Base-by-base conservation (phyloP, 1,140 invertebrate species). In the Listronotus bonariensis region DNA sequence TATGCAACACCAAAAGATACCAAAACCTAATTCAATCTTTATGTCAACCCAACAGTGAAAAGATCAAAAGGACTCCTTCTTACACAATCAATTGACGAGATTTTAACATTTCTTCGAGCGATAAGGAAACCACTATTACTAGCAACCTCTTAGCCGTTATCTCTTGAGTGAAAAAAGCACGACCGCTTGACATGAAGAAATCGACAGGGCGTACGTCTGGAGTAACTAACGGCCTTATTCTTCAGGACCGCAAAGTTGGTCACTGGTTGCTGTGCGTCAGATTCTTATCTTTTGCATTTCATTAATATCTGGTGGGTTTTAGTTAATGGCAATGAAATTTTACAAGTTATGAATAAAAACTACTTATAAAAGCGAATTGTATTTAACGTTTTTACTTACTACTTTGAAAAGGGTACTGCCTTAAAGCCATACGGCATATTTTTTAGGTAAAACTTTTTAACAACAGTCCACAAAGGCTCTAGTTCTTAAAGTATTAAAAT, bases 141-240 rank as follows among this genome's bases (percentile, higher is more conserved):
- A 64, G 60, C 61, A 64, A 64, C 61, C 61, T 64, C 56, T 64
- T 58, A 58, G 55, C 49, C 54, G 63, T 65, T 65, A 65, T 65
- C 63, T 65, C 34, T 34, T 17, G 26, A 52, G 55, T 65, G 63
- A 48, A 65, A 65, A 48, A 64, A 49, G 55, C 46, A 55, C 63
- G 51, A 11, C 26, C 14, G 51, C 42, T 65, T 65, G 63, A 65
- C 63, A 26, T 65, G 63, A 65, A 52, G 63, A 58, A 65, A 46
- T 65, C 63, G 63, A 65, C 63, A 38, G 43, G 53, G 63, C 63
- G 63, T 65, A 40, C 51, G 63, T 65, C 15, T 56, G 61, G 49
- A 62, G 38, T 62, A 62, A 62, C 36, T 53, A 48, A 62, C 59
- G 59, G 59, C 59, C 59, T 61, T 62, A 62, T 49, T 62, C 51